phyloP scores from a whole-genome alignment of 2,113 vertebrate species.

The Helogale parvula region DNA sequence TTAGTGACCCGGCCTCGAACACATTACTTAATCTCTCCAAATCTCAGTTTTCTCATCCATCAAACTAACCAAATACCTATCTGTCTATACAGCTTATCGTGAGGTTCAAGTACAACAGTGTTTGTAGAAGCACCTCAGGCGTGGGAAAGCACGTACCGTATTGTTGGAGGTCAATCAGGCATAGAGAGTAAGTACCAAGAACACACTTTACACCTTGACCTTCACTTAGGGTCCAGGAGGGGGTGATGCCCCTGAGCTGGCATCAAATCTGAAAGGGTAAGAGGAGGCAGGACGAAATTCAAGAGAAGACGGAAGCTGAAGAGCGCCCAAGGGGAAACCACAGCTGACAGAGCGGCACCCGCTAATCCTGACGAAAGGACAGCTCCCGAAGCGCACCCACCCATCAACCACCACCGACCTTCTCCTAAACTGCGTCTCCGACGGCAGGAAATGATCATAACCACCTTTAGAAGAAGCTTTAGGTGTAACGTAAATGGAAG shows the following conservation, averaged over 20 bases:
- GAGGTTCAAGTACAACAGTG: not conserved
- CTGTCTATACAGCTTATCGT: not conserved
- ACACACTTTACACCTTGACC: not conserved
- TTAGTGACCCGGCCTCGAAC: not conserved
- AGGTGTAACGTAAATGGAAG: not conserved
- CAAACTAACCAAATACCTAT: conserved; percentile 26
- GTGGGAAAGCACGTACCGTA: not conserved
- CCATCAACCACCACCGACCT: not conserved
- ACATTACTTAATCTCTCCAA: conserved; percentile 4
- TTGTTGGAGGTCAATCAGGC: not conserved
- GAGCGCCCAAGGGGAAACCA: not conserved
- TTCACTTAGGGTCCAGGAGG: not conserved
- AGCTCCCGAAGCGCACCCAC: not conserved
- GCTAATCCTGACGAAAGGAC: not conserved
- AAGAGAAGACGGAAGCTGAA: not conserved
- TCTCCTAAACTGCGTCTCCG: not conserved
- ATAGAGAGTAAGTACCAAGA: not conserved
- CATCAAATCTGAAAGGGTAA: not conserved
- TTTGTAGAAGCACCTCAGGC: not conserved
- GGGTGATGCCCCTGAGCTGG: not conserved
- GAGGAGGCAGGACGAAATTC: not conserved
- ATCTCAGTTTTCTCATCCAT: not conserved
- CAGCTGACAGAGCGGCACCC: not conserved
- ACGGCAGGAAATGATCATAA: not conserved
- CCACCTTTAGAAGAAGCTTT: not conserved